A percentile compares a stretch with the other conserved stretches of the same genome.
Conservation (phyloP, 2,888 invertebrate genomes). For the Stenichneumon culpator region DNA sequence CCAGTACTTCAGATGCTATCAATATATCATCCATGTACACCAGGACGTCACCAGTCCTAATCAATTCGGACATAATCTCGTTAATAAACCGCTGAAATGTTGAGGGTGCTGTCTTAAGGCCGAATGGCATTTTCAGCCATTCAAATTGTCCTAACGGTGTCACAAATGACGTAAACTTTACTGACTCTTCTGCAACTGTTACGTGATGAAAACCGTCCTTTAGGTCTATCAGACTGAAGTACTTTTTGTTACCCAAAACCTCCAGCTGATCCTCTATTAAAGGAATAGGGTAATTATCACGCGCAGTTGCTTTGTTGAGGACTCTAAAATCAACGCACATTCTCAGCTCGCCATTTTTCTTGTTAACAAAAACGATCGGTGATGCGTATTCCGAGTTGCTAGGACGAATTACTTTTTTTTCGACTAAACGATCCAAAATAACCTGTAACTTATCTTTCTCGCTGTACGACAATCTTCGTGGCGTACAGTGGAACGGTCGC, state of each 20-base stretch:
- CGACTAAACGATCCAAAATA: constrained; percentile 63
- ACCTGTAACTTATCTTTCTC: constrained; percentile 61
- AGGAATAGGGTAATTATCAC: no score
- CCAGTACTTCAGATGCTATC: constrained; percentile 41
- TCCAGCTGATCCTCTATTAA: constrained; percentile 12
- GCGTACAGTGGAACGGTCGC: constrained; percentile 58
- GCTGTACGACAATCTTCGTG: constrained; percentile 60
- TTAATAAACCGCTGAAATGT: constrained; percentile 60
- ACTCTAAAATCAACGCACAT: constrained; percentile 60
- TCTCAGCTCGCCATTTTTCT: constrained; percentile 46
- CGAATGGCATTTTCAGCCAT: constrained; percentile 61
- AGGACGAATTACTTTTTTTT: constrained; percentile 53
- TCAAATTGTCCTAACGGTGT: constrained; percentile 59
- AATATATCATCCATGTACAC: constrained; percentile 64
- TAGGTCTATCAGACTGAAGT: constrained; percentile 50
- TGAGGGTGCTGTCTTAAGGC: constrained; percentile 57
- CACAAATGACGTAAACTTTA: constrained; percentile 63
- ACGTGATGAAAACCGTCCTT: constrained; percentile 57
- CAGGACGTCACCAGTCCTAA: constrained; percentile 39
- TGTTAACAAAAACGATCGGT: constrained; percentile 55
- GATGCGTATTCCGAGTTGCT: constrained; percentile 64
- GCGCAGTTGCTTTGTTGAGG: background rate
- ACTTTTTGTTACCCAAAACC: constrained; percentile 41
- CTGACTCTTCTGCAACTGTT: constrained; percentile 52
- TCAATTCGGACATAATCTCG: constrained; percentile 46